These are phyloP conservation scores for Conomelus anceps DNA, from an alignment of 2,888 invertebrate genomes.

Conservation along the genomic window DNA sequence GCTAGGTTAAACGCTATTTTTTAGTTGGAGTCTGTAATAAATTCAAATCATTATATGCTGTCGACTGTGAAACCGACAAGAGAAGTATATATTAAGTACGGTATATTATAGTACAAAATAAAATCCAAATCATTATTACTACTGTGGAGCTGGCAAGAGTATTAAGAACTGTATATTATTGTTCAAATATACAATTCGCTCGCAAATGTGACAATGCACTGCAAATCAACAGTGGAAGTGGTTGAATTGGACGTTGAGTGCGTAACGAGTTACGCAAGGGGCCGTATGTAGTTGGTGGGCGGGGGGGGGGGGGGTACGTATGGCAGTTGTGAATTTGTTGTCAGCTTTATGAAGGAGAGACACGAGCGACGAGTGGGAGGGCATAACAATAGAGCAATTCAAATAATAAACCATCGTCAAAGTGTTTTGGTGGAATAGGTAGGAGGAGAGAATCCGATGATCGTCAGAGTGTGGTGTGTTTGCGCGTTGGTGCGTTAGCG, in stretches of 20 bases:
- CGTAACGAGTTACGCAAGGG: neutral
- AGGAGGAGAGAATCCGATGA: neutral
- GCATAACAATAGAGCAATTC: slow-evolving; percentile 30
- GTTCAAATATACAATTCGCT: neutral
- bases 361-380: neutral
- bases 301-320: neutral
- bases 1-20: too few relatives aligned
- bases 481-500: neutral
- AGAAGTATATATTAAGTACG: too few relatives aligned
- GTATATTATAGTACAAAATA: too few relatives aligned
- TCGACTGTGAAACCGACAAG: too few relatives aligned
- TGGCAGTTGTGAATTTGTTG: neutral
- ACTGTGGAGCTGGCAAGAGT: too few relatives aligned
- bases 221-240: neutral
- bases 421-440: slow-evolving; percentile 4
- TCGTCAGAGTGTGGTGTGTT: neutral
- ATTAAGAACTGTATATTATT: neutral
- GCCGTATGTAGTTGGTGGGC: neutral
- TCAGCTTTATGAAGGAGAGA: slow-evolving; percentile 5
- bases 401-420: slow-evolving; percentile 31
- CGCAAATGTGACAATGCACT: neutral
- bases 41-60: too few relatives aligned
- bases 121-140: too few relatives aligned
- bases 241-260: neutral
- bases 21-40: too few relatives aligned